Percentiles rank a stretch among this genome's conserved stretches.
These are phyloP conservation scores for Apamea monoglypha DNA, from an alignment of 2,888 invertebrate genomes.

Conservation along the genomic window DNA sequence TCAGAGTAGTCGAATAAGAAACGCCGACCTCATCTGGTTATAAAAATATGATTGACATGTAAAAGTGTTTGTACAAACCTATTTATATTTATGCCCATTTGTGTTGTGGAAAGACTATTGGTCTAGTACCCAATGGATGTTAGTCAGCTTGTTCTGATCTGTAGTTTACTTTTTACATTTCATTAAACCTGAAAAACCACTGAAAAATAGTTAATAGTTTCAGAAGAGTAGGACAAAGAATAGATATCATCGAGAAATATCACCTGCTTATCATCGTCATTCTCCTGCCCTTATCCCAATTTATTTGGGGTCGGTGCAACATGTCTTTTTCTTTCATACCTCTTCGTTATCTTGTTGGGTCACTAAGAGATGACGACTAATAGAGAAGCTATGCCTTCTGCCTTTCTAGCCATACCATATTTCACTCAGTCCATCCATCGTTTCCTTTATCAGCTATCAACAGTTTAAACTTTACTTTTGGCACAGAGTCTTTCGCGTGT, in stretches of 20 bases:
- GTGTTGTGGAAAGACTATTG: not conserved
- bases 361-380: too few relatives aligned
- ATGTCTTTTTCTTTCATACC: too few relatives aligned
- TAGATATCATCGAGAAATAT: not conserved
- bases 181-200: not conserved
- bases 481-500: conserved; percentile 7
- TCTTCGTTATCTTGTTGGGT: not conserved
- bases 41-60: not conserved
- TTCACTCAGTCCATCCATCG: not conserved
- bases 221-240: not conserved
- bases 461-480: not conserved
- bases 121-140: not conserved
- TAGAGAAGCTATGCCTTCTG: too few relatives aligned
- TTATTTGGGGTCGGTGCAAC: too few relatives aligned
- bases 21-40: not conserved
- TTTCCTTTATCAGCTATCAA: not conserved
- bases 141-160: not conserved
- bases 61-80: not conserved
- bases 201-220: not conserved
- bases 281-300: too few relatives aligned
- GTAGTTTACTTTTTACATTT: not conserved
- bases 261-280: too few relatives aligned
- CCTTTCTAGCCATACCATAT: not conserved
- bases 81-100: not conserved
- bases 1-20: not conserved